phyloP scores from a whole-genome alignment of 1,140 invertebrate genomes.

The Pinna nobilis region DNA sequence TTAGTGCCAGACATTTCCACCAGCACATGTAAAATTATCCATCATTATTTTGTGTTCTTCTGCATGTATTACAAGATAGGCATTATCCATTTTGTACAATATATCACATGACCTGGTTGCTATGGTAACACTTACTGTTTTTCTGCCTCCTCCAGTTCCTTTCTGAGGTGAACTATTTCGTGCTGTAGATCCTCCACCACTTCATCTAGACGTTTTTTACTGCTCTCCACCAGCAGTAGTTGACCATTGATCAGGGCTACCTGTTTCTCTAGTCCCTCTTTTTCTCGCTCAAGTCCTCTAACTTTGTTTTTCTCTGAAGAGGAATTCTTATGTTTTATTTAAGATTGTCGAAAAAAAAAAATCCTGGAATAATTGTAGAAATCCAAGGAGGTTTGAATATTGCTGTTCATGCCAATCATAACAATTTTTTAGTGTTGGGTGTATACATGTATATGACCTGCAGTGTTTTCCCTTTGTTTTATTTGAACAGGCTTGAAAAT shows the following conservation, averaged over 20 bases:
- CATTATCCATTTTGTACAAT: no score
- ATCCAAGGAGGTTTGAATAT: no score
- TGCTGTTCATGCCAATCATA: no score
- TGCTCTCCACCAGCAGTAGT: conserved; percentile 62
- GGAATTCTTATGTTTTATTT: no score
- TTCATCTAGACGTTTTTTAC: conserved; percentile 64
- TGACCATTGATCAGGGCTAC: conserved; percentile 64
- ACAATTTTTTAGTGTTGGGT: background rate
- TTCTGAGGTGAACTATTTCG: conserved; percentile 52
- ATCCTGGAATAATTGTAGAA: no score
- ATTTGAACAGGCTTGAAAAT: no score
- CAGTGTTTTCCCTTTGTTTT: no score
- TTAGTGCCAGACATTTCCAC: background rate
- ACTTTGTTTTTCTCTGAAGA: conserved; percentile 47
- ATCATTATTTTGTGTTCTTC: no score
- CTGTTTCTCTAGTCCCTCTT: conserved; percentile 64
- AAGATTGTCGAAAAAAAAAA: no score
- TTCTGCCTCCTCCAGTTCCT: conserved; percentile 56
- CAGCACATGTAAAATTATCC: background rate
- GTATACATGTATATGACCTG: no score
- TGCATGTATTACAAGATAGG: no score
- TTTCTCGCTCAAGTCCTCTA: conserved; percentile 50
- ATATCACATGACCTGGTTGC: no score
- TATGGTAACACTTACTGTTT: conserved; percentile 50
- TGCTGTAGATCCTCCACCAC: conserved; percentile 52